phyloP scores from a whole-genome alignment of 2,888 invertebrate species.

The Napeogenes sylphis region DNA sequence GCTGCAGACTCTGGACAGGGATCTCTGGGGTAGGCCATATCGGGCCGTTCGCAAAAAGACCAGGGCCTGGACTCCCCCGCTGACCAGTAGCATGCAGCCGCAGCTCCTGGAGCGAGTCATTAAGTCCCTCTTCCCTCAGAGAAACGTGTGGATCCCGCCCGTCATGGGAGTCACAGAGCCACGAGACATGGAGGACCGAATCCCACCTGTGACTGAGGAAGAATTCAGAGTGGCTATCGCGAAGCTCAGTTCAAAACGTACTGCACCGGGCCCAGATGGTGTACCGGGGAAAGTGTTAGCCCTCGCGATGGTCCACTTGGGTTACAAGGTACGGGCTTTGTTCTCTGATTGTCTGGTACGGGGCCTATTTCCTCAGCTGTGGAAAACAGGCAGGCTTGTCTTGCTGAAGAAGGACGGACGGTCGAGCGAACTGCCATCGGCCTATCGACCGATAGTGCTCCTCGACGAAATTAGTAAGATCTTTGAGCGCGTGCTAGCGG shows the following conservation, averaged over 20 bases:
- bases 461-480: constrained; percentile 29
- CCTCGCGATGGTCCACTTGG: too few relatives aligned
- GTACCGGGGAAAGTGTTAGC: constrained; percentile 20
- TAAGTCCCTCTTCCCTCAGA: too few relatives aligned
- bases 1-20: too few relatives aligned
- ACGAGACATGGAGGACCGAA: too few relatives aligned
- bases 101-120: too few relatives aligned
- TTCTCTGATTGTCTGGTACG: too few relatives aligned
- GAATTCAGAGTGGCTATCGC: neutral
- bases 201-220: neutral
- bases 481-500: constrained; percentile 28
- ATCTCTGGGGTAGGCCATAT: too few relatives aligned
- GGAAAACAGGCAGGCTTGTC: constrained; percentile 21
- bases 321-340: constrained; percentile 11
- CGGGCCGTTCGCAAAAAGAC: too few relatives aligned
- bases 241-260: constrained; percentile 10
- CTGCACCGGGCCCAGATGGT: constrained; percentile 21
- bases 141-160: too few relatives aligned
- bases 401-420: constrained; percentile 24
- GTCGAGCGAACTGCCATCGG: constrained; percentile 16
- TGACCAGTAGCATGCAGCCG: constrained; percentile 13
- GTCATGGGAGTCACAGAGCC: too few relatives aligned
- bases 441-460: constrained; percentile 27
- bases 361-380: constrained; percentile 10
- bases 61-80: too few relatives aligned